Percentiles rank a stretch among this genome's conserved stretches.
phyloP scores from a whole-genome alignment of 2,888 invertebrate genomes.

The Lithophane ornitopus region DNA sequence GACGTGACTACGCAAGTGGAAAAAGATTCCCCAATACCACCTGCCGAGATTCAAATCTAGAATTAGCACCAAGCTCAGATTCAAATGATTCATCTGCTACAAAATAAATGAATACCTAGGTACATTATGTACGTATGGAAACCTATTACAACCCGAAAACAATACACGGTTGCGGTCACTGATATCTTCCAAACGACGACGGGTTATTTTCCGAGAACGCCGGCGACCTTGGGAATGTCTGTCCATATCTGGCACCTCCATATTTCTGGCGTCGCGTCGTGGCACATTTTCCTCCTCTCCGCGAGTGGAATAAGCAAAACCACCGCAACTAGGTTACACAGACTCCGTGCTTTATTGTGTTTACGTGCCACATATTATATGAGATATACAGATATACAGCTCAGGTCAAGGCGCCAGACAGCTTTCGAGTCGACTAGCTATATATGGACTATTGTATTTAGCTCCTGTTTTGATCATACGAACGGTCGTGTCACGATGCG shows the following conservation, averaged over 20 bases:
- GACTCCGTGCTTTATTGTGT: conserved; percentile 88
- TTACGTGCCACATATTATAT: conserved; percentile 90
- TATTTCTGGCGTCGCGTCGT: conserved; percentile 69
- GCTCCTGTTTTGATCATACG: conserved; percentile 78
- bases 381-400: conserved; percentile 84
- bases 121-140: conserved; percentile 46
- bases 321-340: conserved; percentile 85
- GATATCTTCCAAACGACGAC: conserved; percentile 55
- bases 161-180: conserved; percentile 68
- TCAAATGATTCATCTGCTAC: conserved; percentile 55
- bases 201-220: conserved; percentile 69
- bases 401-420: conserved; percentile 88
- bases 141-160: conserved; percentile 58
- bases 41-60: conserved; percentile 21
- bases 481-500: conserved; percentile 79
- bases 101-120: conserved; percentile 52
- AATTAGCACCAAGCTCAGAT: conserved; percentile 32
- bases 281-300: conserved; percentile 75
- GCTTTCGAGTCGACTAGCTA: conserved; percentile 85
- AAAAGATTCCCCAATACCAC: conserved; percentile 18
- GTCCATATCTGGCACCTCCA: conserved; percentile 68
- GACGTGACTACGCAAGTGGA: background rate
- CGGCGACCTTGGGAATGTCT: conserved; percentile 72
- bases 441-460: conserved; percentile 84
- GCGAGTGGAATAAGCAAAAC: conserved; percentile 85